Evolutionary conservation across 1,140 invertebrate genomes (phyloP).

Genomic region (Lamellibrachia luymesi): DNA sequence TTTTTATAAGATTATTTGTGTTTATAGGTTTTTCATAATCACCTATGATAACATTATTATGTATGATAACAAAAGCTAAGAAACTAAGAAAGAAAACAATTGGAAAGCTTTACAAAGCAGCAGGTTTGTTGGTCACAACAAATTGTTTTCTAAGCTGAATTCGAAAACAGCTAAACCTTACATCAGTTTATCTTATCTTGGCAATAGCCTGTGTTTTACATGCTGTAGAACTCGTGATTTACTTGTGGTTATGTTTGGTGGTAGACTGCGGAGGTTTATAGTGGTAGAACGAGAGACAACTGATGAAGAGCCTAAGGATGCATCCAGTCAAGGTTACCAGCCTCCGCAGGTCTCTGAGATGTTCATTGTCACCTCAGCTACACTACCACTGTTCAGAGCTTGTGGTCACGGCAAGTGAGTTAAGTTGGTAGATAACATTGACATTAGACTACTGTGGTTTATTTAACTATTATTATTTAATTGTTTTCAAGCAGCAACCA

Average conservation of each 20-base stretch:
- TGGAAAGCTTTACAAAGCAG: too few relatives aligned
- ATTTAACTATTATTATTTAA: too few relatives aligned
- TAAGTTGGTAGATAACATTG: too few relatives aligned
- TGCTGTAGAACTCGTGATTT: background rate
- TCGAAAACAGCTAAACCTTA: too few relatives aligned
- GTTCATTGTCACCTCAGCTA: conserved; percentile 68
- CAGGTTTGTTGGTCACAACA: background rate
- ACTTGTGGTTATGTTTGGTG: background rate
- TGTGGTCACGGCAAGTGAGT: conserved; percentile 54
- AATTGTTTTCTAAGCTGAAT: background rate
- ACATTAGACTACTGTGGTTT: too few relatives aligned
- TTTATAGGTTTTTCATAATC: too few relatives aligned
- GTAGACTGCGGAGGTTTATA: background rate
- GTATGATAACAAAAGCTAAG: too few relatives aligned
- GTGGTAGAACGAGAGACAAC: background rate
- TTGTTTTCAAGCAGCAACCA: too few relatives aligned
- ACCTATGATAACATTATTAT: too few relatives aligned
- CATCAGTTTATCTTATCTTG: too few relatives aligned
- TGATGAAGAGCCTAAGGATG: background rate
- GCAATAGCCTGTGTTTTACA: background rate
- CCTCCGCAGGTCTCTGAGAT: conserved; percentile 68
- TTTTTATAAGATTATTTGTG: too few relatives aligned
- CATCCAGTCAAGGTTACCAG: conserved; percentile 47
- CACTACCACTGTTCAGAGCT: conserved; percentile 66
- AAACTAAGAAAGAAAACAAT: too few relatives aligned